Evolutionary conservation across 2,888 invertebrate genomes (phyloP).

Genomic region (Cantharis rufa): DNA sequence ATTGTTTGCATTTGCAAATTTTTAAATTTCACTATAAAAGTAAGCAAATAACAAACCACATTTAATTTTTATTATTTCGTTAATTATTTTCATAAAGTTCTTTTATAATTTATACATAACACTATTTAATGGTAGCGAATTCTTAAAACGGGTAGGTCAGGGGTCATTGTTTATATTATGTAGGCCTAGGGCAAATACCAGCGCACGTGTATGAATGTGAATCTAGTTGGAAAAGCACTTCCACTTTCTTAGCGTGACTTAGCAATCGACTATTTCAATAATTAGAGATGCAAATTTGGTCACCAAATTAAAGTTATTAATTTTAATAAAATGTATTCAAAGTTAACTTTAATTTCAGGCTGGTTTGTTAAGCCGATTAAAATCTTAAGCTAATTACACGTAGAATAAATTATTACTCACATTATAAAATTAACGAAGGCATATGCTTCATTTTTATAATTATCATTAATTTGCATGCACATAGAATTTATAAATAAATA

Average conservation of each 20-base stretch:
- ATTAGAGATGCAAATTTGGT: not conserved
- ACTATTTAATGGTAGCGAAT: not conserved
- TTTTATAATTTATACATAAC: not conserved
- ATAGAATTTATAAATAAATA: slow-evolving; percentile 40
- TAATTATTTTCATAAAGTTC: not conserved
- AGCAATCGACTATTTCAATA: not conserved
- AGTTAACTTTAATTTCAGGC: not conserved
- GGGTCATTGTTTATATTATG: not conserved
- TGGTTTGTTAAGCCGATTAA: not conserved
- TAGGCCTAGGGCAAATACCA: not conserved
- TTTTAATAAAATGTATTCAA: not conserved
- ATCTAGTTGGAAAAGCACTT: not conserved
- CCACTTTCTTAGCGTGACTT: not conserved
- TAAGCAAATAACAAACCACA: no score
- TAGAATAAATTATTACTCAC: not conserved
- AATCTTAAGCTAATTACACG: not conserved
- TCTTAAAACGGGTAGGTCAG: not conserved
- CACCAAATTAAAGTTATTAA: not conserved
- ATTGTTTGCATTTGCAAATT: not conserved
- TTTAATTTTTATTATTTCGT: not conserved
- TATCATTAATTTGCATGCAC: slow-evolving; percentile 23
- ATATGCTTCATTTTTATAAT: slow-evolving; percentile 19
- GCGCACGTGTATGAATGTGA: not conserved
- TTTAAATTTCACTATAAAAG: not conserved
- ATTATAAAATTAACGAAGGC: not conserved